Conservation (phyloP, 2,888 invertebrate genomes). For the Caenorhabditis wallacei region DNA sequence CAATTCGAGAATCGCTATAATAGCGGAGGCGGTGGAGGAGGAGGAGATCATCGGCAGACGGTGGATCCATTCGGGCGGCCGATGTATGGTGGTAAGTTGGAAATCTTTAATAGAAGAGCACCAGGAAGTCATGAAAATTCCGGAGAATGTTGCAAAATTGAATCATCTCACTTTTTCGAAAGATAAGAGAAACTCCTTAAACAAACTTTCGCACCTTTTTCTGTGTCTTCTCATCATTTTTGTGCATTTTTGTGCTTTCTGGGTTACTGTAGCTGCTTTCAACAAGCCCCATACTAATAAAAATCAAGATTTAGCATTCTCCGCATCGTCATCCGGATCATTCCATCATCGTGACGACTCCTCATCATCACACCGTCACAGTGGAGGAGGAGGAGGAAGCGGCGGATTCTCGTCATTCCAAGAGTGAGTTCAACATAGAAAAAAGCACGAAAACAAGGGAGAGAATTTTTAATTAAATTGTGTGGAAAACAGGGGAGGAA, state of each 20-base stretch:
- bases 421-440: slow-evolving; percentile 35
- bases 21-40: background rate
- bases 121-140: background rate
- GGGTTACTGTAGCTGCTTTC: too few species aligned
- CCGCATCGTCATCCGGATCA: slow-evolving; percentile 12
- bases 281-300: background rate
- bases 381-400: background rate
- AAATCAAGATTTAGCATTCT: slow-evolving; percentile 21
- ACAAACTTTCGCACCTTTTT: slow-evolving; percentile 34
- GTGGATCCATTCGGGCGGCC: slow-evolving; percentile 64
- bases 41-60: background rate
- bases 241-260: too few species aligned
- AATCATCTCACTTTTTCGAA: slow-evolving; percentile 19
- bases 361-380: background rate
- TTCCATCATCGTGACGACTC: slow-evolving; percentile 39
- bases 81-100: slow-evolving; percentile 28
- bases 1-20: slow-evolving; percentile 37
- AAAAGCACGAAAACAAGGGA: background rate
- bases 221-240: background rate
- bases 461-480: slow-evolving; percentile 40
- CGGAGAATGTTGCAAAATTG: slow-evolving; percentile 20
- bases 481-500: background rate
- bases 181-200: background rate
- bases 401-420: slow-evolving; percentile 28
- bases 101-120: background rate